Evolutionary conservation across 2,797 vertebrate genomes (phyloP).

Genomic region (Somateria mollissima): DNA sequence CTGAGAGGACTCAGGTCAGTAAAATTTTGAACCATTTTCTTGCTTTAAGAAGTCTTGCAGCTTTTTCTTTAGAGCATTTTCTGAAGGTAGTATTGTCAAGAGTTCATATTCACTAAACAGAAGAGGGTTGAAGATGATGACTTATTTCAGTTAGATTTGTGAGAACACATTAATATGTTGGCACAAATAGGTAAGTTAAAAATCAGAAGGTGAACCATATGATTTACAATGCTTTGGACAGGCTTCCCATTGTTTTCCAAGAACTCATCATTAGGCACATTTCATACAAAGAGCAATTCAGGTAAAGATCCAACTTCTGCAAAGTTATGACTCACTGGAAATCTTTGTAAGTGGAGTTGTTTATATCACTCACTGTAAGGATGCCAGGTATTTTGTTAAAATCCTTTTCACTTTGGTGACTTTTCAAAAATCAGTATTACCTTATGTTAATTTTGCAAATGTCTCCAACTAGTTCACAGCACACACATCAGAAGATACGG

Average conservation of each 20-base stretch:
- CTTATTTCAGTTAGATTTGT: not conserved
- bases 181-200: not conserved
- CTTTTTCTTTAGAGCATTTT: not conserved
- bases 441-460: slow-evolving; percentile 38
- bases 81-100: not conserved
- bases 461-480: slow-evolving; percentile 83
- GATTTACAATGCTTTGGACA: not conserved
- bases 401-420: not conserved
- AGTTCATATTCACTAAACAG: not conserved
- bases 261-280: not conserved
- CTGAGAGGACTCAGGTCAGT: slow-evolving; percentile 76
- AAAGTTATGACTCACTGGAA: not conserved
- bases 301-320: not conserved
- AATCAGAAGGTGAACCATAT: not conserved
- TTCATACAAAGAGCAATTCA: not conserved
- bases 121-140: not conserved
- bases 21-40: not conserved
- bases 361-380: not conserved
- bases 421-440: not conserved
- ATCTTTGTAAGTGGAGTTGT: not conserved
- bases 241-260: not conserved
- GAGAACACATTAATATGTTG: not conserved
- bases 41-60: not conserved
- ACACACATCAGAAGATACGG: slow-evolving; percentile 77
- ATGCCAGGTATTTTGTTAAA: not conserved